Evolutionary conservation across 1,140 invertebrate genomes (phyloP).

Genomic region (Hyposmocoma kahamanoa): DNA sequence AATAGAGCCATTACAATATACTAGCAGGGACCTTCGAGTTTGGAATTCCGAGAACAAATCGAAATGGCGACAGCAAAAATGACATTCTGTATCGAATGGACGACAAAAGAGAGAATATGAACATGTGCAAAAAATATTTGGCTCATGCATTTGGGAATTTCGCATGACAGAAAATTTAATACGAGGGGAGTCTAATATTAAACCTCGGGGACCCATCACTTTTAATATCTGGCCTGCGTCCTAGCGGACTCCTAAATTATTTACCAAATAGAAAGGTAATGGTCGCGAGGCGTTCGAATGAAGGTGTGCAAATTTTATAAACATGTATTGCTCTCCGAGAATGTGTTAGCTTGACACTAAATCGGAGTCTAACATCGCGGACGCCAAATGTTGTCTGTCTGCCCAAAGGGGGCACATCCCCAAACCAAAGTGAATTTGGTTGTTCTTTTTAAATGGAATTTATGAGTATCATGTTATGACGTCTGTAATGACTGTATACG

Average conservation of each 20-base stretch:
- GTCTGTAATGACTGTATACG: no score
- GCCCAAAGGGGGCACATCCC: slow-evolving; percentile 19
- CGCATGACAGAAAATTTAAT: slow-evolving; percentile 72
- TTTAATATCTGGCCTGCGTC: slow-evolving; percentile 69
- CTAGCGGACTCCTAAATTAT: slow-evolving; percentile 70
- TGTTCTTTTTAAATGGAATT: slow-evolving; percentile 43
- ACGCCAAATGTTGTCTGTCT: slow-evolving; percentile 27
- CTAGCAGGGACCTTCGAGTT: slow-evolving; percentile 18
- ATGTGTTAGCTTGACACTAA: slow-evolving; percentile 33
- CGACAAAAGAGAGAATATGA: slow-evolving; percentile 63
- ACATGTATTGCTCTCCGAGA: slow-evolving; percentile 56
- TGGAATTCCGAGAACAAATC: slow-evolving; percentile 37
- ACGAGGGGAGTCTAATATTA: slow-evolving; percentile 72
- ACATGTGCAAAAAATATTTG: slow-evolving; percentile 73
- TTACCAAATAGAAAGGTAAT: slow-evolving; percentile 73
- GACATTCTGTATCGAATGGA: slow-evolving; percentile 67
- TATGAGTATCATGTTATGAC: no score
- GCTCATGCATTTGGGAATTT: slow-evolving; percentile 71
- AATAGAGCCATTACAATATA: not conserved
- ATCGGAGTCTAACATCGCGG: slow-evolving; percentile 45
- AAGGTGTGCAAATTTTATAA: slow-evolving; percentile 72
- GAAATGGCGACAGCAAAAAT: slow-evolving; percentile 34
- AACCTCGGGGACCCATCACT: slow-evolving; percentile 71
- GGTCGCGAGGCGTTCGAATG: slow-evolving; percentile 67
- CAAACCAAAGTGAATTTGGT: slow-evolving; percentile 35